These are phyloP conservation scores for Andrena minutula DNA, from an alignment of 2,888 invertebrate species.

Conservation along the genomic window DNA sequence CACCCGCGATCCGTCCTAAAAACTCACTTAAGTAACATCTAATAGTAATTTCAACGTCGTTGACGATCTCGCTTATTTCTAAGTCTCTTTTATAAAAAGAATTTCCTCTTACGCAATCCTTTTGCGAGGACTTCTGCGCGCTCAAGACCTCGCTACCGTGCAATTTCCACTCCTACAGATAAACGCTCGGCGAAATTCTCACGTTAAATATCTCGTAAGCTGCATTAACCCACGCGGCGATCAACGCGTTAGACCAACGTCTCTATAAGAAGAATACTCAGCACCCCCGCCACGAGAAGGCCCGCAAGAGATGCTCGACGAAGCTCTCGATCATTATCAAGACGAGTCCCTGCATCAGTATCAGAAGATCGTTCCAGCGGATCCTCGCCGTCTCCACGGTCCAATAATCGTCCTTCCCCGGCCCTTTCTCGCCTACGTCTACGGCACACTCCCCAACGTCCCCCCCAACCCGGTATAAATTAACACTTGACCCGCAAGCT, in stretches of 20 bases:
- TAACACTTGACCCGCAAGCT: conserved; percentile 55
- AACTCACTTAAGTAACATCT: not conserved
- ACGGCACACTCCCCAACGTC: not conserved
- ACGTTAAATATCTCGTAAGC: too few relatives aligned
- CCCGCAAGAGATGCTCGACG: not conserved
- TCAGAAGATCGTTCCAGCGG: not conserved
- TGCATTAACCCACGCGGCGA: too few relatives aligned
- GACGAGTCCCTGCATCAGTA: not conserved
- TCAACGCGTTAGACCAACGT: too few relatives aligned
- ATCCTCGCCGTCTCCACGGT: not conserved
- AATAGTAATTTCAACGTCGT: conserved; percentile 11
- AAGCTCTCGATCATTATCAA: not conserved
- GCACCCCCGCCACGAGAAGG: not conserved
- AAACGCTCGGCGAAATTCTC: not conserved
- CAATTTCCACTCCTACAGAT: too few relatives aligned
- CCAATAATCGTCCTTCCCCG: not conserved
- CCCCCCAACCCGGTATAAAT: not conserved
- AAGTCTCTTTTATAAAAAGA: conserved; percentile 34
- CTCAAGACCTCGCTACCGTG: not conserved
- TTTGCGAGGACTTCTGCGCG: not conserved
- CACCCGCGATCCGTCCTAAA: not conserved
- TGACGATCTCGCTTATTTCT: conserved; percentile 33
- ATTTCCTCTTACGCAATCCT: not conserved
- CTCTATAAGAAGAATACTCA: not conserved
- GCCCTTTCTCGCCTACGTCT: not conserved